Base-by-base conservation (phyloP, 2,797 vertebrate species). In the Molossus alvarezi region DNA sequence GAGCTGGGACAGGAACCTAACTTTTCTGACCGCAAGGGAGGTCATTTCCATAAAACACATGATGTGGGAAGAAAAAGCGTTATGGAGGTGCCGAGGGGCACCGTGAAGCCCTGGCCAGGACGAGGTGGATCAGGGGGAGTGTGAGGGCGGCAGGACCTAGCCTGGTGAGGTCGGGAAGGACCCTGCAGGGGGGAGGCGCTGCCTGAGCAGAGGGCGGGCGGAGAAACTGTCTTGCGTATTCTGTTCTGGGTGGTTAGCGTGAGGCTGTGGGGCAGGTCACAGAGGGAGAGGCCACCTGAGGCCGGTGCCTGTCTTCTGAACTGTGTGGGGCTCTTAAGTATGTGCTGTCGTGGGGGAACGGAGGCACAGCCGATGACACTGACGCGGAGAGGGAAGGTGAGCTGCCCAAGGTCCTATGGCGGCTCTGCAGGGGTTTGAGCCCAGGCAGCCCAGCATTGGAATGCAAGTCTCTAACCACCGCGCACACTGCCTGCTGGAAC, bases 351-450 rank as follows among this genome's bases (percentile, higher is more conserved):
- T 2, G 17, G 58, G 29, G 69, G 89, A 55, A 72, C 3, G 1
- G 82, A 92, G 29, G 51, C 6, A 25, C 9, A 45, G 86, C 6
- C 37, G 10, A 9, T 1, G 27, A 25, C 10, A 41, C 37, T 9
- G 71, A 17, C 7, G 5, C 0, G 0, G 41, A 23, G 6, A 33
- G 9, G 8, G 12, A 8, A 4, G 29, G 21, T 2, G 5, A 60
- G 51, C 57, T 51, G 9, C 7, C 64, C 18, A 21, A 55, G 15
- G n/a, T 37, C 53, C 48, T 0, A 1, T 3, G 9, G 6, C 23
- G 25, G 58, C 23, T 55, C 0, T 11, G 14, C 2, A n/a, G 51
- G 55, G 90, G 62, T 65, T 23, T 13, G 20, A 95, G 45, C 69
- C 18, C 51, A 17, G 60, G 18, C 41, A 76, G 60, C 37, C 48